Conservation (phyloP, 2,888 invertebrate species). For the Gasteruption jaculator region DNA sequence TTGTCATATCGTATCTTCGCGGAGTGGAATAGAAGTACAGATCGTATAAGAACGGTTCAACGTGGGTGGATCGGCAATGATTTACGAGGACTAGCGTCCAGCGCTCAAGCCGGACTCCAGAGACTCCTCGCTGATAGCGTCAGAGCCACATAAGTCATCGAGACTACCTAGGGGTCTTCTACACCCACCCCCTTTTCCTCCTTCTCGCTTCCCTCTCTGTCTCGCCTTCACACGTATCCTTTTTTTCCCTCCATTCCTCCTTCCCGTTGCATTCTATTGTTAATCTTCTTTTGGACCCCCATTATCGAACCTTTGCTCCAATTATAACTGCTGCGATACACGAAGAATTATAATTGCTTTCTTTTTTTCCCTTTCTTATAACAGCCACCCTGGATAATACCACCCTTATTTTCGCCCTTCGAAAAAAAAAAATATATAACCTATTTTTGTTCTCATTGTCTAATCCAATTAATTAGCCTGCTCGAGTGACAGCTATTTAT, state of each 20-base stretch:
- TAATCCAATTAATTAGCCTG: too few relatives aligned
- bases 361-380: conserved; percentile 14
- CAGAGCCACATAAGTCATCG: conserved; percentile 52
- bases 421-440: too few relatives aligned
- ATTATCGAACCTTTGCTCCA: conserved; percentile 45
- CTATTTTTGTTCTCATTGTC: too few relatives aligned
- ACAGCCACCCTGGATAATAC: too few relatives aligned
- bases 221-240: conserved; percentile 15
- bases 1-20: conserved; percentile 45
- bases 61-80: conserved; percentile 49
- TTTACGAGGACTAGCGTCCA: conserved; percentile 48
- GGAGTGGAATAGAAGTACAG: conserved; percentile 22
- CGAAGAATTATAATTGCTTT: conserved; percentile 46
- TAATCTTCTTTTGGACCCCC: conserved; percentile 48
- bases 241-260: conserved; percentile 15
- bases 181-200: conserved; percentile 22
- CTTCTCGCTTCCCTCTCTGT: conserved; percentile 15
- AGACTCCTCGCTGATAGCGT: conserved; percentile 50
- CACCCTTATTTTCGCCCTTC: too few relatives aligned
- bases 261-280: conserved; percentile 36
- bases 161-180: conserved; percentile 44
- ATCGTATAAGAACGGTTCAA: conserved; percentile 23
- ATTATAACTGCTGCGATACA: conserved; percentile 45
- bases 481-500: too few relatives aligned
- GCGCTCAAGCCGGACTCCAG: conserved; percentile 46